These are phyloP conservation scores for Colius striatus DNA, from an alignment of 2,113 vertebrate genomes.

Conservation along the genomic window DNA sequence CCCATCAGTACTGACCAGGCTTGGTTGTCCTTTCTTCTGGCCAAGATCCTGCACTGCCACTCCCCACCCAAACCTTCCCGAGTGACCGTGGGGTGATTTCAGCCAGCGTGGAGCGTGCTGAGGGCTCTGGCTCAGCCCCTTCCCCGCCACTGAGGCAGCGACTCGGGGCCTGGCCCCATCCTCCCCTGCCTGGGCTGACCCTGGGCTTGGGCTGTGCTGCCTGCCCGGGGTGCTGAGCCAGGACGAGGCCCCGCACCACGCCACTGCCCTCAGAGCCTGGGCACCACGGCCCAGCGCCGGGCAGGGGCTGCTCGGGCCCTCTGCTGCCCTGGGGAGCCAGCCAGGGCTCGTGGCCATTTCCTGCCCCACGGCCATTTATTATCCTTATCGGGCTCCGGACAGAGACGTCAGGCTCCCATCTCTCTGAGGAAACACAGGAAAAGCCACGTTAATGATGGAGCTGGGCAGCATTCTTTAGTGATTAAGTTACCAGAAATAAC, in stretches of 20 bases:
- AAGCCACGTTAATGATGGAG: not conserved
- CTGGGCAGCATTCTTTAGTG: constrained; percentile 46
- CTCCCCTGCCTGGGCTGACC: not conserved
- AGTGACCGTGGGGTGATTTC: not conserved
- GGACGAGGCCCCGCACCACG: not conserved
- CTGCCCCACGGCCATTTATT: constrained; percentile 26
- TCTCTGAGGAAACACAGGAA: constrained; percentile 57
- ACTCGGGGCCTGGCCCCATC: not conserved
- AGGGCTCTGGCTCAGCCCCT: not conserved
- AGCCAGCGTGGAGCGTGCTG: not conserved
- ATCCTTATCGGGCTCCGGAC: constrained; percentile 52
- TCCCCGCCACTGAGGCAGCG: not conserved
- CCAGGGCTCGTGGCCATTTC: not conserved
- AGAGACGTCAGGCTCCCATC: constrained; percentile 44
- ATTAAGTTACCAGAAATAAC: constrained; percentile 51
- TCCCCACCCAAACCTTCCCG: accelerated
- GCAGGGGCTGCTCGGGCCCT: not conserved
- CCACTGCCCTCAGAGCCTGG: too few species aligned
- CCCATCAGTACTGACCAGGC: accelerated
- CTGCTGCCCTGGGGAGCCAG: accelerated
- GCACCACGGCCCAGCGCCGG: not conserved
- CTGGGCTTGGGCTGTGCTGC: not conserved
- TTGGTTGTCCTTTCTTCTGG: not conserved
- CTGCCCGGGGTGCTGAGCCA: not conserved
- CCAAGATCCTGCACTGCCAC: accelerated